phyloP scores from a whole-genome alignment of 2,888 invertebrate species.

The Oconnorella tubifera region DNA sequence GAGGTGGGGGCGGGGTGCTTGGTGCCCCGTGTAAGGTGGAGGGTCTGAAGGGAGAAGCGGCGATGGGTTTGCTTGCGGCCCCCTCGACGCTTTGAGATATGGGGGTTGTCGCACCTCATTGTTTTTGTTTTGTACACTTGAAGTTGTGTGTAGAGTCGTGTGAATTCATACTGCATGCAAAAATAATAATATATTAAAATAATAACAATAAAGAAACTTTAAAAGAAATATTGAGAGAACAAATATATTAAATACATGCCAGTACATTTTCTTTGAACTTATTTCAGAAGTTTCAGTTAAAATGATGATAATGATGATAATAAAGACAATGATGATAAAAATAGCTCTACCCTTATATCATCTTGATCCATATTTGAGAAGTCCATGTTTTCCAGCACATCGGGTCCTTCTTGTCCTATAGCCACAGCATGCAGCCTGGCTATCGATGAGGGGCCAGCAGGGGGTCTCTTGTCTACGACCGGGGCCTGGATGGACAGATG shows the following conservation, averaged over 20 bases:
- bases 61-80: constrained; percentile 68
- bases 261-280: too few relatives aligned
- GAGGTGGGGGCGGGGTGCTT: constrained; percentile 43
- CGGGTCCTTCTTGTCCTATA: neutral
- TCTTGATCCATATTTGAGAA: neutral
- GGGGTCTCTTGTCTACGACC: neutral
- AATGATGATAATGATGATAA: neutral
- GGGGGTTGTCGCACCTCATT: constrained; percentile 88
- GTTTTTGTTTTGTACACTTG: constrained; percentile 89
- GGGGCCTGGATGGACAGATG: neutral
- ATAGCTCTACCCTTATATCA: neutral
- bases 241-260: too few relatives aligned
- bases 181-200: neutral
- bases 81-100: constrained; percentile 89
- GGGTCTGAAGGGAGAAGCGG: constrained; percentile 75
- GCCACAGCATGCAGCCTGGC: neutral
- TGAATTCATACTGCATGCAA: constrained; percentile 61
- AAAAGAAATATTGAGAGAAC: too few relatives aligned
- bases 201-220: too few relatives aligned
- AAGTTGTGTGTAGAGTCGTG: constrained; percentile 82
- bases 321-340: neutral
- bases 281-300: neutral
- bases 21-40: constrained; percentile 67
- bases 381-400: neutral
- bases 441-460: neutral